These are phyloP conservation scores for Clunio marinus DNA, from an alignment of 2,888 invertebrate species.

Conservation along the genomic window DNA sequence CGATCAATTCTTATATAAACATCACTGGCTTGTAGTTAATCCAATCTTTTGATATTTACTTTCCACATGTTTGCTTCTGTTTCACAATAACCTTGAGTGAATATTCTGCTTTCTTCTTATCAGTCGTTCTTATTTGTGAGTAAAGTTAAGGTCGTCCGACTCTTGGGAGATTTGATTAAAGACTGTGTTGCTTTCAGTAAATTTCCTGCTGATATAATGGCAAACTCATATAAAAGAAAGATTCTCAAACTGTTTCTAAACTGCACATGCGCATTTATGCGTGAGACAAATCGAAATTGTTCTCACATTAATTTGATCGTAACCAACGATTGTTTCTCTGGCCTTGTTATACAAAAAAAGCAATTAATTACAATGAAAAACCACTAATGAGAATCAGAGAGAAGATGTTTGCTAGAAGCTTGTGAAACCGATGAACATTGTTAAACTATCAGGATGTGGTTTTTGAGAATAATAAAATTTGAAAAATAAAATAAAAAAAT, in stretches of 20 bases:
- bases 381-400: background rate
- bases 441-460: background rate
- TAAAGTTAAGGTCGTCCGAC: background rate
- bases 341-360: background rate
- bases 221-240: background rate
- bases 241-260: conserved; percentile 14
- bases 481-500: background rate
- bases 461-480: too few relatives aligned
- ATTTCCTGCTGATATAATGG: background rate
- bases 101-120: conserved; percentile 11
- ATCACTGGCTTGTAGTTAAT: too few relatives aligned
- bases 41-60: background rate
- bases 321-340: background rate
- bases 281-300: background rate
- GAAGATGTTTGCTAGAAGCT: background rate
- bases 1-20: background rate
- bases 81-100: conserved; percentile 25
- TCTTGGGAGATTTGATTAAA: background rate
- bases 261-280: background rate
- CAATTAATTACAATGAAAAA: background rate
- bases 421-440: background rate
- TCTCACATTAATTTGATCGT: background rate
- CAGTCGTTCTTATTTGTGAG: background rate
- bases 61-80: conserved; percentile 11
- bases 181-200: background rate